These are phyloP conservation scores for Augochlorella aurata DNA, from an alignment of 2,888 invertebrate species.

Conservation along the genomic window DNA sequence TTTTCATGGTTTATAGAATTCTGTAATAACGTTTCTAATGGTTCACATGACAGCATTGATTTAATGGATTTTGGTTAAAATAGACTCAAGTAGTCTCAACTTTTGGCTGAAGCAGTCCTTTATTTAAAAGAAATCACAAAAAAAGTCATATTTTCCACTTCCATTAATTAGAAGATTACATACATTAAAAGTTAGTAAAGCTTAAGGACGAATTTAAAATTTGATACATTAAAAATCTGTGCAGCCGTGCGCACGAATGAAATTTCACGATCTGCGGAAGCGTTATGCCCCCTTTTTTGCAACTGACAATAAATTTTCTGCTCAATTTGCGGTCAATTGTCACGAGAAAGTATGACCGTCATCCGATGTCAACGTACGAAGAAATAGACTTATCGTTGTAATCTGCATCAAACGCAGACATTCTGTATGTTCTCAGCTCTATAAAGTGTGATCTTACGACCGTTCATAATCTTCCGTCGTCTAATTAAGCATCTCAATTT, in stretches of 20 bases:
- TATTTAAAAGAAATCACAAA: too few relatives aligned
- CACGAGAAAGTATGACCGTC: conserved; percentile 34
- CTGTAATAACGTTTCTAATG: too few relatives aligned
- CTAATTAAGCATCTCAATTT: conserved; percentile 3
- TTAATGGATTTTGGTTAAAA: too few relatives aligned
- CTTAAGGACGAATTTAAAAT: not conserved
- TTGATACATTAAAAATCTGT: not conserved
- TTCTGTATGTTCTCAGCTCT: not conserved
- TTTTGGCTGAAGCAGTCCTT: too few relatives aligned
- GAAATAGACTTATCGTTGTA: not conserved
- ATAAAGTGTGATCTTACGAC: not conserved
- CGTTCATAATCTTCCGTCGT: not conserved
- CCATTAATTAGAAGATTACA: too few relatives aligned
- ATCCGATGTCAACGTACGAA: conserved; percentile 17
- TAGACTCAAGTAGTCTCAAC: too few relatives aligned
- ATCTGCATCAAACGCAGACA: not conserved
- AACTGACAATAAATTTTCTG: conserved; percentile 1
- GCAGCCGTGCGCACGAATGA: not conserved
- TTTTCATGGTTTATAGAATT: too few relatives aligned
- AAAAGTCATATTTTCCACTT: too few relatives aligned
- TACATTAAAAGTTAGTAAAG: not conserved
- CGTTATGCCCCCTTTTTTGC: not conserved
- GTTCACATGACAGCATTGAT: too few relatives aligned
- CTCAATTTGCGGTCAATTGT: conserved; percentile 21
- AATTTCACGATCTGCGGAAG: not conserved